These are phyloP conservation scores for Danio tinwini DNA, from an alignment of 2,797 vertebrate species.

Conservation along the genomic window DNA sequence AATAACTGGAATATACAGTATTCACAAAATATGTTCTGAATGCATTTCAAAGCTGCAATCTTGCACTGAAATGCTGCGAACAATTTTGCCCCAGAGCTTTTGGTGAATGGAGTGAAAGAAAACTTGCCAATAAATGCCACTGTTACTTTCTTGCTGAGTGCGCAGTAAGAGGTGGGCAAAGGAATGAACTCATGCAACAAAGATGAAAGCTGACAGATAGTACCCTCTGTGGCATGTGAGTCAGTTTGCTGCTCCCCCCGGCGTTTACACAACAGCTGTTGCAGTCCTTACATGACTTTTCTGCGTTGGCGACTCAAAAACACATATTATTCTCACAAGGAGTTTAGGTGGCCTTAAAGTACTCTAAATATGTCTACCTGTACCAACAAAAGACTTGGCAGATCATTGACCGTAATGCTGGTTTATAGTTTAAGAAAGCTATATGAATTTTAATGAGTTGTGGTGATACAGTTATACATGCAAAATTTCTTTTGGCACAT, in stretches of 20 bases:
- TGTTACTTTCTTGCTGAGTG: slow-evolving; percentile 41
- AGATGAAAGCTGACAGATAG: slow-evolving; percentile 72
- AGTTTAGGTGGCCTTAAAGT: slow-evolving; percentile 24
- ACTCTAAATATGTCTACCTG: slow-evolving; percentile 19
- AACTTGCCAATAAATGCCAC: slow-evolving; percentile 23
- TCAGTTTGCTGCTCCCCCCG: slow-evolving; percentile 50
- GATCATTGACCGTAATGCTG: background rate
- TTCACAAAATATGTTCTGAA: background rate
- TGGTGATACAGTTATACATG: too few species aligned
- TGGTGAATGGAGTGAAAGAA: slow-evolving; percentile 24
- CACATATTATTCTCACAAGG: slow-evolving; percentile 2
- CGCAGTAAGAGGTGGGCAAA: slow-evolving; percentile 47
- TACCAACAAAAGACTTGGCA: background rate
- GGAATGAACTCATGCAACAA: slow-evolving; percentile 70
- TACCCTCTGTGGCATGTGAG: slow-evolving; percentile 50
- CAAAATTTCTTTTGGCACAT: too few species aligned
- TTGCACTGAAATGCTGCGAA: background rate
- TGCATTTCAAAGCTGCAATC: background rate
- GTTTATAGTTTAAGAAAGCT: background rate
- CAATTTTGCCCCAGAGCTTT: background rate
- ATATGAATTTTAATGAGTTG: too few species aligned
- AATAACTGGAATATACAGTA: background rate
- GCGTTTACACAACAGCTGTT: slow-evolving; percentile 53
- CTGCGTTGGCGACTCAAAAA: slow-evolving; percentile 34
- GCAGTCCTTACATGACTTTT: background rate